Conservation (phyloP, 2,113 vertebrate genomes). For the Dasypus novemcinctus region DNA sequence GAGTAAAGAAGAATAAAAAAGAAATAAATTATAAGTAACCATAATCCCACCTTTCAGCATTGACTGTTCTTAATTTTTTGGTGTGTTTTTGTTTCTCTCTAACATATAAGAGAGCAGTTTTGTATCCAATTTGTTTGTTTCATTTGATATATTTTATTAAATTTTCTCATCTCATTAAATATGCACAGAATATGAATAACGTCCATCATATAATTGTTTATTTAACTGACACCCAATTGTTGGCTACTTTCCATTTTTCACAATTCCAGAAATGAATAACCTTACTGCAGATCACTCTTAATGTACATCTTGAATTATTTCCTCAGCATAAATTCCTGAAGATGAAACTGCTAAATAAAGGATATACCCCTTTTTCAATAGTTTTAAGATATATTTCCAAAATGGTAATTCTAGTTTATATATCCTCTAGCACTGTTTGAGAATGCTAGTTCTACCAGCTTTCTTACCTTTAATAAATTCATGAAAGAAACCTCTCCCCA, state of each 20-base stretch:
- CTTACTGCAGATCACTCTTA: neutral
- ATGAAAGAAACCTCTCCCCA: neutral
- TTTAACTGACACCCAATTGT: neutral
- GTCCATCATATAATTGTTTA: neutral
- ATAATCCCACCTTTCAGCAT: neutral
- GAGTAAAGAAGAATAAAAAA: neutral
- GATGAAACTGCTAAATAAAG: neutral
- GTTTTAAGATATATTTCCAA: neutral
- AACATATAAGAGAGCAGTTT: neutral
- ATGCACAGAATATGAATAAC: neutral
- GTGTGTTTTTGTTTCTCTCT: neutral
- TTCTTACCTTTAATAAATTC: neutral
- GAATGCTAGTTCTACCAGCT: neutral
- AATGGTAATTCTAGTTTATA: neutral
- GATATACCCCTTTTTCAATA: neutral
- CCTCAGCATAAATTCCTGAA: neutral
- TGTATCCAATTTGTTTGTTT: neutral
- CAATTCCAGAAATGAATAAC: neutral
- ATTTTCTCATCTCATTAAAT: neutral
- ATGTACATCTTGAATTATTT: neutral
- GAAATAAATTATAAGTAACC: neutral
- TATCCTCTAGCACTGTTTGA: neutral
- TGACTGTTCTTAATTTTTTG: conserved; percentile 23
- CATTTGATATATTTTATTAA: neutral
- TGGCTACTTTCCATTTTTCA: conserved; percentile 3